Base-by-base conservation (phyloP, 2,797 vertebrate genomes). In the Graptemys geographica region DNA sequence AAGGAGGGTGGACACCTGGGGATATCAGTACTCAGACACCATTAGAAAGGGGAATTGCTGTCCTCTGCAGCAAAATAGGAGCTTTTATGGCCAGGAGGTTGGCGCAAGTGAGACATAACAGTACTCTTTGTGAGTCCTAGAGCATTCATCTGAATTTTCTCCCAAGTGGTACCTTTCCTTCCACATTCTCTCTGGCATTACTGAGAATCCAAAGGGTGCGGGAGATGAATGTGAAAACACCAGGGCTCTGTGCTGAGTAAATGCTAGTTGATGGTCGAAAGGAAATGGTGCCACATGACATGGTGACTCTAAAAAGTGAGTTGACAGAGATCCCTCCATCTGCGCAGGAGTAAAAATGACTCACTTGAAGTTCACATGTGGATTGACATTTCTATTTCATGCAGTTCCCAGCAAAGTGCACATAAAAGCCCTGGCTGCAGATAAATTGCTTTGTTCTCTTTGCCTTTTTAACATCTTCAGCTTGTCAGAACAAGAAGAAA, bases 1-100 rank as follows among this genome's bases (percentile, higher is more conserved):
- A 95, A 76, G 82, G 89, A 83, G 91, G 94, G 89, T 41, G 92
- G 94, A 13, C 96, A 93, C 94, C 95, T 93, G 93, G 94, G 95
- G 90, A 92, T 87, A 78, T 41, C 80, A 57, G 79, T 74, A 87
- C 15, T 93, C 89, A 88, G 41, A 93, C 88, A 33, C 47, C 84
- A 55, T 49, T 84, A 13, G 81, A 88, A 59, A 27, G 81, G 44
- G 65, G 78, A 92, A 83, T 88, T 41, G 5, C 72, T 90, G 74
- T 83, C 59, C 91, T 83, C 65, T 79, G 69, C 31, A 31, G 55
- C 6, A 82, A 87, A 88, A 57, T 0, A 28, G 16, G 79, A 94
- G 15, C 11, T 12, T 76, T 28, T 55, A 74, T n/a, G 15, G 8
- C 6, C 90, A 15, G 13, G 44, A 74, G 72, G 5, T 44, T 78